Base-by-base conservation (phyloP, 2,797 vertebrate species). In the Acipenser transmontanus region DNA sequence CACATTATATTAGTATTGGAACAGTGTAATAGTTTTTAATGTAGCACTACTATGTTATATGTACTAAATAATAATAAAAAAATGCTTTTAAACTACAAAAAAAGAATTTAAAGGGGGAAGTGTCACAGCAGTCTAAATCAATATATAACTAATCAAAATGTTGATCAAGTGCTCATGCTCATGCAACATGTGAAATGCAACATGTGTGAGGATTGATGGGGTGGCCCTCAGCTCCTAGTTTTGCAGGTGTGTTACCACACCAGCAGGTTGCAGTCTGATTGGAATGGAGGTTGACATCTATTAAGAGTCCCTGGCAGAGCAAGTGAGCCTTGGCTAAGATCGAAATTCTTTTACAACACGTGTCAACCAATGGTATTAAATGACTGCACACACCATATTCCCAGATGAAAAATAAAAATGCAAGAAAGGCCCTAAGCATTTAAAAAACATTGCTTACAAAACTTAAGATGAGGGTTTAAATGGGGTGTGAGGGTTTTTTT, bases 201-300 rank as follows among this genome's bases (percentile, higher is more conserved):
- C 34, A 57, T 4, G 12, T 8, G 60, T 4, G 12, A 2, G 60
- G 17, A 61, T 34, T 61, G 17, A 61, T 61, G 60, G 60, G 60
- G 13, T 8, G 14, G 8, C 34, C 17, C 60, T 61, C 17, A 20
- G 60, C 60, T n/a, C 54, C 6, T 11, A 20, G 60, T 5, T 20
- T 17, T 47, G 34, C 60, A 61, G 60, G 60, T 61, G 8, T 8
- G 1, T 2, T 47, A 20, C 60, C 13, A 47, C 17, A 61, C 34
- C 14, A 60, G 17, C 2, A 61, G 60, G 60, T 34, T 61, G 60
- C 17, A 20, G 13, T 61, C 60, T 61, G 60, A 61, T 61, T 61
- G 20, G 20, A 8, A 34, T 47, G 17, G n/a, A 8, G 60, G 60
- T 8, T 61, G 9, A 61, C 60, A 17, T 17, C 60, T n/a, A 17